Evolutionary conservation across 2,797 vertebrate genomes (phyloP).

Genomic region (Spea hammondii): DNA sequence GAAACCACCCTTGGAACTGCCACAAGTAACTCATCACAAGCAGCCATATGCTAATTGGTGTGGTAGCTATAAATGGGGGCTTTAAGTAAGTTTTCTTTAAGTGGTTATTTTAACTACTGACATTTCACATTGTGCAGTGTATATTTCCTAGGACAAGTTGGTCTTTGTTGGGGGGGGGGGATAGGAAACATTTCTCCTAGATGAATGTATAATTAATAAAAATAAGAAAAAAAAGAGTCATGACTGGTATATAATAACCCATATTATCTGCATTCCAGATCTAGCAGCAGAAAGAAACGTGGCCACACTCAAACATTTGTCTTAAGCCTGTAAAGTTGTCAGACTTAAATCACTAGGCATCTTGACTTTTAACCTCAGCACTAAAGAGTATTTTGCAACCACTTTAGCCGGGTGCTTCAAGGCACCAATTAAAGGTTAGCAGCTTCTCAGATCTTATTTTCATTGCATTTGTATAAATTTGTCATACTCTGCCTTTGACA

Average conservation of each 20-base stretch:
- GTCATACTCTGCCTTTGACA: conserved; percentile 48
- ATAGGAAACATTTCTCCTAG: conserved; percentile 45
- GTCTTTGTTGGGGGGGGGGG: conserved; percentile 46
- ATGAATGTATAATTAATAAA: conserved; percentile 53
- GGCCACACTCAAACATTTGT: conserved; percentile 3
- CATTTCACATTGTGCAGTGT: conserved; percentile 53
- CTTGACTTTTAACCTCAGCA: conserved; percentile 56
- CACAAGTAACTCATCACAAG: conserved; percentile 36
- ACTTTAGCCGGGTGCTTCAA: conserved; percentile 50
- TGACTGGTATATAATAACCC: neutral
- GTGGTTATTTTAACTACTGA: conserved; percentile 52
- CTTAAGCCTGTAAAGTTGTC: conserved; percentile 48
- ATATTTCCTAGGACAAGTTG: conserved; percentile 49
- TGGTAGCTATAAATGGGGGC: conserved; percentile 50
- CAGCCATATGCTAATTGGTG: conserved; percentile 46
- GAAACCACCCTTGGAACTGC: conserved; percentile 18
- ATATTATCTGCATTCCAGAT: conserved; percentile 22
- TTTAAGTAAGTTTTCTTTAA: conserved; percentile 54
- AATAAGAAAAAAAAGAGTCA: conserved; percentile 4
- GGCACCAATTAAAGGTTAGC: conserved; percentile 49
- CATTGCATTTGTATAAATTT: conserved; percentile 52
- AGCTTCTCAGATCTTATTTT: conserved; percentile 52
- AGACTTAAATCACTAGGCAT: conserved; percentile 42
- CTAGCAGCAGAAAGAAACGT: conserved; percentile 24
- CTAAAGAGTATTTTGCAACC: conserved; percentile 52